Evolutionary conservation across 2,113 vertebrate species (phyloP), one percentile per base, ranked within the genome.

Genomic region (Miniopterus natalensis): DNA sequence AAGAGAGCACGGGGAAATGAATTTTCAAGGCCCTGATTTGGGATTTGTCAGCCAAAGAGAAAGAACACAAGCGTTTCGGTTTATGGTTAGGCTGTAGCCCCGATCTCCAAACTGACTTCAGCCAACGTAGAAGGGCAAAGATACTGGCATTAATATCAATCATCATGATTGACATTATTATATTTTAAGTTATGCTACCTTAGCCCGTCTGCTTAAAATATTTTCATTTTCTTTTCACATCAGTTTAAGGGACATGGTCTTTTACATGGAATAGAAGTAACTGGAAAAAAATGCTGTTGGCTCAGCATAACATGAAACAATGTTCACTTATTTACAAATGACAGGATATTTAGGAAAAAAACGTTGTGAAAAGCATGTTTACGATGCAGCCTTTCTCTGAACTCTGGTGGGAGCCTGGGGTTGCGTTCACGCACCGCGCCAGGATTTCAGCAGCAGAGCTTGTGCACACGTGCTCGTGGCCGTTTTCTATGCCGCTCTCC

Each of bases 391-490:
- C 11, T 95, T 90, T 95, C 31, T 92, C n/a, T 75, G 61, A 97
- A 95, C 84, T 89, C 57, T 65, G 40, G 71, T 3, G 84, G 95
- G 94, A 97, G 15, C 55, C 8, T 68, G 25, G 74, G 71, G 31
- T 71, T 70, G 87, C 36, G 84, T 53, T 80, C 68, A 40, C 5
- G 55, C 3, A n/a, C 8, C 77, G 49, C 10, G 29, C 84, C 71
- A 85, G 95, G 81, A 88, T 84, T 96, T 96, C 89, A 87, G 84
- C 68, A 73, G 49, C 25, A 77, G 89, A 74, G 90, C 15, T 95
- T 90, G 96, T 97, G 96, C 74, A 84, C 89, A 51, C 63, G 47
- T 47, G n/a, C 85, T 68, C 78, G 95, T 61, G 70, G 96, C 78
- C 59, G 42, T 96, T 84, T 95, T 92, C 86, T 95, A 20, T 70